These are phyloP conservation scores for Agrotis clavis DNA, from an alignment of 2,888 invertebrate genomes.

Conservation along the genomic window DNA sequence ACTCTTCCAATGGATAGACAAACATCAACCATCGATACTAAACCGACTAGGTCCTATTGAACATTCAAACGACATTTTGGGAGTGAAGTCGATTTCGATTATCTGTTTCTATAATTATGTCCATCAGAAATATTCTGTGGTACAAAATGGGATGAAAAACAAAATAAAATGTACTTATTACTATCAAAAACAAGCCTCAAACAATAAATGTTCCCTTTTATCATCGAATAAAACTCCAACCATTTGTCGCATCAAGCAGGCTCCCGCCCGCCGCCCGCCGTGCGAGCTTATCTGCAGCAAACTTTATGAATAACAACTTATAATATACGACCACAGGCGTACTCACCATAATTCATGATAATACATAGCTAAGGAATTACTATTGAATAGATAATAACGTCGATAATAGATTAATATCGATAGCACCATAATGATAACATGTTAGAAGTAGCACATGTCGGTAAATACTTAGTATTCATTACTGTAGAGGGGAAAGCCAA, in stretches of 20 bases:
- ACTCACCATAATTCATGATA: slow-evolving; percentile 62
- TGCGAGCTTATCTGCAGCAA: slow-evolving; percentile 48
- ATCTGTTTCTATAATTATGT: too few species aligned
- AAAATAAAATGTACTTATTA: neutral
- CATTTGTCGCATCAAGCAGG: slow-evolving; percentile 33
- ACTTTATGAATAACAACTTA: slow-evolving; percentile 63
- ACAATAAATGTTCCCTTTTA: slow-evolving; percentile 10
- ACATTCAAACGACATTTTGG: slow-evolving; percentile 20
- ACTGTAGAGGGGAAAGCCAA: slow-evolving; percentile 13
- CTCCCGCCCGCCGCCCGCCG: slow-evolving; percentile 10
- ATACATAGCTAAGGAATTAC: slow-evolving; percentile 63
- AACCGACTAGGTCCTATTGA: slow-evolving; percentile 34
- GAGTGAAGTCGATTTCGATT: slow-evolving; percentile 1
- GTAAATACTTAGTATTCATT: slow-evolving; percentile 10
- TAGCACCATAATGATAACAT: slow-evolving; percentile 60
- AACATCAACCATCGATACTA: slow-evolving; percentile 41
- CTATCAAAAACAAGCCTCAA: neutral
- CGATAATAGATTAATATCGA: slow-evolving; percentile 67
- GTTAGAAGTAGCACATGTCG: slow-evolving; percentile 33
- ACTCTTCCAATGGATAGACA: slow-evolving; percentile 42
- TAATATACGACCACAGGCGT: slow-evolving; percentile 50
- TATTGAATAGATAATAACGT: slow-evolving; percentile 67
- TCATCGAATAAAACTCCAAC: slow-evolving; percentile 8
- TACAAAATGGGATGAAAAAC: neutral
- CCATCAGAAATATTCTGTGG: neutral